Evolutionary conservation across 1,140 invertebrate genomes (phyloP), one percentile per base, ranked within the genome.

Genomic region (Aphidius gifuensis): DNA sequence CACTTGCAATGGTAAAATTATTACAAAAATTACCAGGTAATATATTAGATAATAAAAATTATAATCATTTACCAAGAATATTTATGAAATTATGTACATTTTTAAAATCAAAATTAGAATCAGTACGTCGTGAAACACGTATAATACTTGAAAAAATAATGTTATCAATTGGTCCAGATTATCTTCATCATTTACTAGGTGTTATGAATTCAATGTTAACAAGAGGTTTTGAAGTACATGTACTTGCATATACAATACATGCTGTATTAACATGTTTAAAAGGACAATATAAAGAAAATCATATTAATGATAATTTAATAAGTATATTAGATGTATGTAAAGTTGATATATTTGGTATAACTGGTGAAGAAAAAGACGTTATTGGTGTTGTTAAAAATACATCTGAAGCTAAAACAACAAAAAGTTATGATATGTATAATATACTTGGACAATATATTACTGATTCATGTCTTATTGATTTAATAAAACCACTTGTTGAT

Each of bases 221-320:
- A 0, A 87, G 89, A 75, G 97, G 97, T 8, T 98, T 92, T 73
- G 95, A 98, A 84, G 86, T 96, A 21, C 96, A 98, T 71, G 94
- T 98, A 0, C 81, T 98, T 11, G 90, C 90, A 4, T 96, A 88
- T 65, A 97, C 96, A 0, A 85, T 97, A 5, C 92, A 98, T 76
- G 84, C 88, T 0, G 83, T 98, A 4, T 74, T 99, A 9, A 84
- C 86, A 54, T 84, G 86, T 46, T 75, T 98, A 54, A 88, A 88
- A 66, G 73, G 77, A n/a, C 59, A 62, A 40, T 86, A 94, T 50
- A 82, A 86, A 71, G 80, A 87, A 3, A 85, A 83, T 1, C 89
- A 96, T 75, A 85, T 98, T 7, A 90, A 95, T 72, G 67, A 83
- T 11, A 92, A 91, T 73, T 74, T 97, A 9, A 76, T 86, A 48